Percentiles rank a stretch among this genome's conserved stretches.
Evolutionary conservation across 2,797 vertebrate species (phyloP).

Genomic region (Cyprinella venusta): DNA sequence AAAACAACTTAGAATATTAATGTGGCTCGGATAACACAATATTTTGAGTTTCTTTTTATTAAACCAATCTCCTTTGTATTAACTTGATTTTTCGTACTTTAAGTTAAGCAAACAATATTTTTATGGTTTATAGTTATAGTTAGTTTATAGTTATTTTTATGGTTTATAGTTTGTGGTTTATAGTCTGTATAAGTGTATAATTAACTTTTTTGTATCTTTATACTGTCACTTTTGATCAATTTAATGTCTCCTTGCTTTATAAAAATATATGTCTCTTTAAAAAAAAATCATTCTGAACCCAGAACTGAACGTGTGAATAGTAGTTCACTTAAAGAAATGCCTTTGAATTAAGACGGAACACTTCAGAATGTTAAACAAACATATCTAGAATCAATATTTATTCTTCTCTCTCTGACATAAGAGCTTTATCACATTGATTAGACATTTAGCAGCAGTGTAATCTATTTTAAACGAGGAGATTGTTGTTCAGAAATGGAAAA

Average conservation of each 20-base stretch:
- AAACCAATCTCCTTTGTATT: too few species aligned
- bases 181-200: too few species aligned
- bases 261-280: not conserved
- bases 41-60: too few species aligned
- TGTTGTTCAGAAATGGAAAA: not conserved
- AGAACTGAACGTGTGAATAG: not conserved
- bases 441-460: not conserved
- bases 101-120: too few species aligned
- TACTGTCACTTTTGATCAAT: not conserved
- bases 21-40: too few species aligned
- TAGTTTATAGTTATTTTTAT: too few species aligned
- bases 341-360: not conserved
- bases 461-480: not conserved
- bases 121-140: too few species aligned
- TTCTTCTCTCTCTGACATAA: not conserved
- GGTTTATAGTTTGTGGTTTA: too few species aligned
- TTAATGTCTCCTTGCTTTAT: not conserved
- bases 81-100: too few species aligned
- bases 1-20: too few species aligned
- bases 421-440: not conserved
- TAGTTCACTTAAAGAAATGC: not conserved
- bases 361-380: not conserved
- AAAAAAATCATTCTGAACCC: not conserved
- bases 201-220: not conserved
- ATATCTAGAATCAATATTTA: slow-evolving; percentile 15